Evolutionary conservation across 2,797 vertebrate genomes (phyloP).

Genomic region (Enoplosus armatus): DNA sequence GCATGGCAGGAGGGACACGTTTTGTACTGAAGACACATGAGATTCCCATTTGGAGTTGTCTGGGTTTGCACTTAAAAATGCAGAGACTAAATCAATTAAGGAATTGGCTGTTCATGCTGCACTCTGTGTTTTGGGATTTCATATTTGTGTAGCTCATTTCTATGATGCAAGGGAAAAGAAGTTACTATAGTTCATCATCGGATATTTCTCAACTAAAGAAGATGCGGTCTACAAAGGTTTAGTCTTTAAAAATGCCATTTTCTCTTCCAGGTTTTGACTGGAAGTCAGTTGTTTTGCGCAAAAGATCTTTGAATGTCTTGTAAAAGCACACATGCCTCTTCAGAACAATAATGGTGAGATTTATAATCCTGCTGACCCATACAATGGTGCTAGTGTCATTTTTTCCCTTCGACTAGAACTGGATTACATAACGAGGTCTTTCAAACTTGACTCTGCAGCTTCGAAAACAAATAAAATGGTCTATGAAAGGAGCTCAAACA

Average conservation of each 20-base stretch:
- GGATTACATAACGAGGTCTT: conserved; percentile 56
- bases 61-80: conserved; percentile 17
- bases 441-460: conserved; percentile 30
- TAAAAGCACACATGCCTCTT: conserved; percentile 11
- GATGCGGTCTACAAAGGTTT: neutral
- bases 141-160: neutral
- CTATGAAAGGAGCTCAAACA: conserved; percentile 48
- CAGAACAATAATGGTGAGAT: conserved; percentile 16
- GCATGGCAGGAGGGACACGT: conserved; percentile 43
- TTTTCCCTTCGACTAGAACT: conserved; percentile 17
- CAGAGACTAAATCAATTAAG: conserved; percentile 29
- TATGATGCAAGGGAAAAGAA: neutral
- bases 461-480: conserved; percentile 35
- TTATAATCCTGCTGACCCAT: conserved; percentile 28
- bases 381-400: conserved; percentile 42
- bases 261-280: conserved; percentile 16
- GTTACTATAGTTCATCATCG: neutral
- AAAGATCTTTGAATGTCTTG: conserved; percentile 22
- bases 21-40: conserved; percentile 36
- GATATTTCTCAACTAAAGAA: neutral
- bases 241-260: neutral
- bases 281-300: neutral
- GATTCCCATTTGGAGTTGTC: conserved; percentile 40
- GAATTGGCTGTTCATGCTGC: neutral
- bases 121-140: conserved; percentile 14